Conservation (phyloP, 2,888 invertebrate genomes). For the Heteromyza rotundicornis region DNA sequence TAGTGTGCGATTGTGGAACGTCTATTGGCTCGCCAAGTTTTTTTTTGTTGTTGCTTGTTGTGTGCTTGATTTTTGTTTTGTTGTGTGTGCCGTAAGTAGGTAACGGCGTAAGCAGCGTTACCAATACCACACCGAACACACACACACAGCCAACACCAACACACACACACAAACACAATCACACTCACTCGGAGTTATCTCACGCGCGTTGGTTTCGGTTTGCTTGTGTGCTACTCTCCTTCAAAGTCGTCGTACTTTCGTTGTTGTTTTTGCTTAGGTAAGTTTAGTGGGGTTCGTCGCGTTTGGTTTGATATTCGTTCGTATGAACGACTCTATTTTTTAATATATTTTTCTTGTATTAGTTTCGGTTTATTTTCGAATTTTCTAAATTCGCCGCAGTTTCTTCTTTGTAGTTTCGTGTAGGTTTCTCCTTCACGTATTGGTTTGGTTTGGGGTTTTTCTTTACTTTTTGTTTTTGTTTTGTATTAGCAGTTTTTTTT, state of each 20-base stretch:
- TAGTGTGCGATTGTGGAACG: conserved; percentile 23
- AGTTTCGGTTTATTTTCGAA: conserved; percentile 3
- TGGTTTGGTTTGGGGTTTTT: conserved; percentile 33
- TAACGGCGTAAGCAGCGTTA: conserved; percentile 7
- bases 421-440: conserved; percentile 17
- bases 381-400: conserved; percentile 28
- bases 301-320: conserved; percentile 12
- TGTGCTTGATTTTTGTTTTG: conserved; percentile 13
- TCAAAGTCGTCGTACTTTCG: not conserved
- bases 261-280: conserved; percentile 11
- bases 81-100: conserved; percentile 7
- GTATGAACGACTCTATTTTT: not conserved
- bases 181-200: not conserved
- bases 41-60: conserved; percentile 8
- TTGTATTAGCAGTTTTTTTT: too few species aligned
- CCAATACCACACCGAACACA: conserved; percentile 8
- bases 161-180: conserved; percentile 10
- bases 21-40: conserved; percentile 32
- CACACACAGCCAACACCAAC: not conserved
- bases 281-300: conserved; percentile 7
- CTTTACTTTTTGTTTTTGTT: conserved; percentile 35
- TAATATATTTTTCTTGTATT: not conserved
- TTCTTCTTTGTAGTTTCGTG: conserved; percentile 17
- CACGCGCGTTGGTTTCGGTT: not conserved
- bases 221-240: too few species aligned